phyloP scores from a whole-genome alignment of 2,113 vertebrate genomes.

The Lamprologus speciosus region DNA sequence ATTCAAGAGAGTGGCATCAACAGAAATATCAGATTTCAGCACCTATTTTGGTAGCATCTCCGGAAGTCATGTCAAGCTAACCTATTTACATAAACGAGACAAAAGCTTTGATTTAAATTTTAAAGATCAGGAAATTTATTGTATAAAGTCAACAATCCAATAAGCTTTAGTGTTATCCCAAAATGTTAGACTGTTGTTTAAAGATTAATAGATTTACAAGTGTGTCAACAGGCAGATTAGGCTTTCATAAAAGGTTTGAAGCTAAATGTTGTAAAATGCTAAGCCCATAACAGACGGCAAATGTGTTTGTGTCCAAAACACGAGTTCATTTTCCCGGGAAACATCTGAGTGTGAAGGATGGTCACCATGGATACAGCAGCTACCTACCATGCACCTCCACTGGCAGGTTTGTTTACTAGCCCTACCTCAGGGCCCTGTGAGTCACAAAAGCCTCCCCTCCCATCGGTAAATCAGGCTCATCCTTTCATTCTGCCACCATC shows the following conservation, averaged over 20 bases:
- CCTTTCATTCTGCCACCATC: not conserved
- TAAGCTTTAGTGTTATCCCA: not conserved
- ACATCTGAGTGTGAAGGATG: not conserved
- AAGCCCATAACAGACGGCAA: not conserved
- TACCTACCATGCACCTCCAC: conserved; percentile 20
- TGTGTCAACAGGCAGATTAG: not conserved
- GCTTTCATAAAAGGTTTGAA: not conserved
- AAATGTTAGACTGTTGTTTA: not conserved
- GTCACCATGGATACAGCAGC: conserved; percentile 48
- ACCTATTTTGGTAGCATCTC: not conserved
- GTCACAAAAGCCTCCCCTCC: conserved; percentile 21
- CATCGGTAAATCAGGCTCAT: not conserved
- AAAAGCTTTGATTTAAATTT: not conserved
- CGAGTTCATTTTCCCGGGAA: not conserved
- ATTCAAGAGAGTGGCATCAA: not conserved
- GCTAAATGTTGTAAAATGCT: not conserved
- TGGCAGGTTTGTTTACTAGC: conserved; percentile 43
- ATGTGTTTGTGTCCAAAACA: not conserved
- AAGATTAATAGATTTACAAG: not conserved
- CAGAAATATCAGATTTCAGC: not conserved
- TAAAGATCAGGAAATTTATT: not conserved
- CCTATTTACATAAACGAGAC: not conserved
- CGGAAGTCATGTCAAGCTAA: not conserved
- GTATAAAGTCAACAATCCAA: not conserved
- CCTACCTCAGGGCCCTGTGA: conserved; percentile 4